Percentiles rank a stretch among this genome's conserved stretches.
Evolutionary conservation across 2,888 invertebrate species (phyloP).

Genomic region (Yponomeuta sedellus): DNA sequence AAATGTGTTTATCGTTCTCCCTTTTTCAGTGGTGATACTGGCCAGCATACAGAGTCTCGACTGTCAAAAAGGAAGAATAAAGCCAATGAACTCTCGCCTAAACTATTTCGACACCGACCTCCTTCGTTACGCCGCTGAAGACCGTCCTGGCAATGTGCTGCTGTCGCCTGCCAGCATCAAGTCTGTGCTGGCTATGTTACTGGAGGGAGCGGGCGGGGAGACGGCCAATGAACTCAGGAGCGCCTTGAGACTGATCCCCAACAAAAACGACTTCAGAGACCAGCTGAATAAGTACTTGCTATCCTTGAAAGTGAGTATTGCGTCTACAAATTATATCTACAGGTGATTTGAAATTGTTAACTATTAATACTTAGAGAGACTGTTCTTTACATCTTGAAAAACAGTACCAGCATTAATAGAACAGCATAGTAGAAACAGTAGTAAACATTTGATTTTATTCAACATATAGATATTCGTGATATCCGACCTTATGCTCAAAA

Average conservation of each 20-base stretch:
- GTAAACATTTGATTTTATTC: too few relatives aligned
- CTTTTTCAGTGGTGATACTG: constrained; percentile 36
- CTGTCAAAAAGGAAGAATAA: constrained; percentile 26
- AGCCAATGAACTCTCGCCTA: constrained; percentile 41
- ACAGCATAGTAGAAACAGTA: too few relatives aligned
- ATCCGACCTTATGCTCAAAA: too few relatives aligned
- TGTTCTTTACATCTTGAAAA: too few relatives aligned
- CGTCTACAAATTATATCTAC: not conserved
- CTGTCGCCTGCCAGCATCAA: constrained; percentile 82
- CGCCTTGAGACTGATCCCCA: constrained; percentile 71
- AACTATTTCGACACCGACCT: constrained; percentile 77
- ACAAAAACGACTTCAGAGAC: constrained; percentile 48
- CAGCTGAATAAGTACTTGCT: constrained; percentile 43
- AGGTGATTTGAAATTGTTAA: too few relatives aligned
- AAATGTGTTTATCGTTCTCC: constrained; percentile 10
- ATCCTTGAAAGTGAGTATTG: constrained; percentile 44
- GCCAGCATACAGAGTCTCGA: constrained; percentile 34
- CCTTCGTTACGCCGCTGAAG: constrained; percentile 57
- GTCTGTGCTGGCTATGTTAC: constrained; percentile 76
- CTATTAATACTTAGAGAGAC: too few relatives aligned
- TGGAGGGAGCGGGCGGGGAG: constrained; percentile 77
- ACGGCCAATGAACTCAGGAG: constrained; percentile 76
- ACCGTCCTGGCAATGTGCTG: constrained; percentile 73
- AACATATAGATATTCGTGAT: too few relatives aligned
- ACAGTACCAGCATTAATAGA: too few relatives aligned